Evolutionary conservation across 2,113 vertebrate species (phyloP).

Genomic region (Atlantisia rogersi): DNA sequence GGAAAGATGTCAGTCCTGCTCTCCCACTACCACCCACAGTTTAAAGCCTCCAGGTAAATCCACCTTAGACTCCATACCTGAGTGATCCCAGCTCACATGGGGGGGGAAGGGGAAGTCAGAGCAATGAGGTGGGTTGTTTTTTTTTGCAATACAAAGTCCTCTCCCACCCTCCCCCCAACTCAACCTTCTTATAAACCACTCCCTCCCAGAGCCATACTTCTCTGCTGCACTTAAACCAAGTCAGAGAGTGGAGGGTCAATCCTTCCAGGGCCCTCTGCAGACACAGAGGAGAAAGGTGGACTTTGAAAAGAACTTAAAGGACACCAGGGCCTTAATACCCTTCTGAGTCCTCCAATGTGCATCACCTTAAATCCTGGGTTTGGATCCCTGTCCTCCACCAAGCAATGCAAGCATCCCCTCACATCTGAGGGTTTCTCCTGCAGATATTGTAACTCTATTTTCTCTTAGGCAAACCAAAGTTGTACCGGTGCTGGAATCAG

Average conservation of each 20-base stretch:
- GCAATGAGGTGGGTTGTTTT: not conserved
- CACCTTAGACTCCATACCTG: not conserved
- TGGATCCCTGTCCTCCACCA: not conserved
- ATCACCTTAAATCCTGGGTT: not conserved
- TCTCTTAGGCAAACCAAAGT: not conserved
- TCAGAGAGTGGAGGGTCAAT: not conserved
- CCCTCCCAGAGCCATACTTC: not conserved
- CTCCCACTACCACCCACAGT: not conserved
- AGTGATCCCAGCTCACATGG: not conserved
- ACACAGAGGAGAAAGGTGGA: not conserved
- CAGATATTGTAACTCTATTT: not conserved
- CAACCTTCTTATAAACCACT: not conserved
- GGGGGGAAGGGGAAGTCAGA: not conserved
- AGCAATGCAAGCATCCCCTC: not conserved
- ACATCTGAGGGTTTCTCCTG: not conserved
- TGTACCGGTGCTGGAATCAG: not conserved
- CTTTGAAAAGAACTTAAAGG: not conserved
- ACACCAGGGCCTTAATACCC: not conserved
- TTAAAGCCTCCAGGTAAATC: not conserved
- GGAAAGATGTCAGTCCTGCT: not conserved
- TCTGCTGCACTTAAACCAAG: not conserved
- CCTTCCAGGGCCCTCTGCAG: not conserved
- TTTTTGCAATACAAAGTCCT: too few relatives aligned
- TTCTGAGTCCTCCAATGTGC: fast-evolving
- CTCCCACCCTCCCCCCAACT: too few relatives aligned